Percentiles rank a stretch among this genome's conserved stretches.
Conservation (phyloP, 2,113 vertebrate species). For the Sminthopsis crassicaudata region DNA sequence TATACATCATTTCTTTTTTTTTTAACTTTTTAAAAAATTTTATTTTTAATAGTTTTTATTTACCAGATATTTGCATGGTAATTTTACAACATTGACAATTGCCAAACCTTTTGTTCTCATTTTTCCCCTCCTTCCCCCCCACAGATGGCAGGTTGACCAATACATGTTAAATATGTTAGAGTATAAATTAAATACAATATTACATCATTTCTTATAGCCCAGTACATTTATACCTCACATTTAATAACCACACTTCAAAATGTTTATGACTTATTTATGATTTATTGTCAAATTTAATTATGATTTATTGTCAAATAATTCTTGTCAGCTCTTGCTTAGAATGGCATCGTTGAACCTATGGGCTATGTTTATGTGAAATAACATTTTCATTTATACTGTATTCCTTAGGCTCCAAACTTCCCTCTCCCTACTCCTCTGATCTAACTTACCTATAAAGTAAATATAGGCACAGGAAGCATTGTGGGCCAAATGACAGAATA, state of each 20-base stretch:
- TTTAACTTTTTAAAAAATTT: too few relatives aligned
- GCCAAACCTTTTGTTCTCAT: too few relatives aligned
- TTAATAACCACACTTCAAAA: slow-evolving; percentile 65
- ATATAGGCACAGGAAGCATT: slow-evolving; percentile 57
- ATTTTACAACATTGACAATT: too few relatives aligned
- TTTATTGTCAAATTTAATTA: slow-evolving; percentile 69
- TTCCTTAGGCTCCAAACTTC: slow-evolving; percentile 17
- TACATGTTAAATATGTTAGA: too few relatives aligned
- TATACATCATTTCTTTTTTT: background rate
- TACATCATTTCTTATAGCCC: background rate
- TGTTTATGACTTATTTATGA: slow-evolving; percentile 75
- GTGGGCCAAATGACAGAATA: slow-evolving; percentile 50
- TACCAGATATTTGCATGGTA: too few relatives aligned
- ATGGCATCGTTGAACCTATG: slow-evolving; percentile 53
- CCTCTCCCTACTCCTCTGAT: slow-evolving; percentile 9
- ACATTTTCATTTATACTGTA: slow-evolving; percentile 56
- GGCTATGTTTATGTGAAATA: slow-evolving; percentile 59
- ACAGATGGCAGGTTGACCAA: too few relatives aligned
- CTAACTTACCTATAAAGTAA: slow-evolving; percentile 22
- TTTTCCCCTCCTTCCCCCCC: too few relatives aligned
- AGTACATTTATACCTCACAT: background rate
- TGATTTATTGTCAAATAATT: slow-evolving; percentile 69
- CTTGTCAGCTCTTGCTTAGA: slow-evolving; percentile 66
- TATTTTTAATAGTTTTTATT: too few relatives aligned
- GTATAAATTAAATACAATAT: too few relatives aligned